phyloP scores from a whole-genome alignment of 1,140 invertebrate genomes.

The Octopus bimaculoides region DNA sequence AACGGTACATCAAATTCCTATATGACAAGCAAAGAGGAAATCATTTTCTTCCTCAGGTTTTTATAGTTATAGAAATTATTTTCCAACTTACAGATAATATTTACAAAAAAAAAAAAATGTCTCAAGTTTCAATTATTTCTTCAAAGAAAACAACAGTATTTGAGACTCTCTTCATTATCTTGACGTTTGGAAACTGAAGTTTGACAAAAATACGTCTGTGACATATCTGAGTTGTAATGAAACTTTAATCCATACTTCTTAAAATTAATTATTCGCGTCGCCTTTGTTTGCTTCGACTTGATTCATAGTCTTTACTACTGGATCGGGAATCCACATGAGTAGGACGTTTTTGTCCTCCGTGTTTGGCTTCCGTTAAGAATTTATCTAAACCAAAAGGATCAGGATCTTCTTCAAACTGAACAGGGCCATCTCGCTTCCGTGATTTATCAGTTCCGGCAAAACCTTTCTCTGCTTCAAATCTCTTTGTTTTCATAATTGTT shows the following conservation, averaged over 20 bases:
- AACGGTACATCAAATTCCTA: too few species aligned
- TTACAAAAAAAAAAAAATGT: too few species aligned
- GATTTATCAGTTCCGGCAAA: constrained; percentile 84
- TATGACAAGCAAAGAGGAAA: too few species aligned
- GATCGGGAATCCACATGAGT: constrained; percentile 44
- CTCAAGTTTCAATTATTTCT: too few species aligned
- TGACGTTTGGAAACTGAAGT: too few species aligned
- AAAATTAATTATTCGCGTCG: constrained; percentile 36
- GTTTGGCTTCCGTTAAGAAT: constrained; percentile 95
- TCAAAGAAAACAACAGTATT: too few species aligned
- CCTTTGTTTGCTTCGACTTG: constrained; percentile 35
- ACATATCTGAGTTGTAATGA: background rate
- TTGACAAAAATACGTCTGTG: too few species aligned
- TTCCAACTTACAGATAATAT: too few species aligned
- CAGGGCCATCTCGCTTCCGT: constrained; percentile 78
- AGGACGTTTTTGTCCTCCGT: constrained; percentile 60
- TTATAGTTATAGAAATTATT: too few species aligned
- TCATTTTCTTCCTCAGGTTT: too few species aligned
- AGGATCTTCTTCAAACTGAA: constrained; percentile 89
- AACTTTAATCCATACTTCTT: background rate
- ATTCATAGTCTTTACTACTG: constrained; percentile 40
- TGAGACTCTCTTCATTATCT: too few species aligned
- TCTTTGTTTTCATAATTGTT: constrained; percentile 81
- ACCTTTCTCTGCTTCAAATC: constrained; percentile 95
- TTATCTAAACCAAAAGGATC: constrained; percentile 98